Evolutionary conservation across 2,888 invertebrate genomes (phyloP).

Genomic region (Rutpela maculata): DNA sequence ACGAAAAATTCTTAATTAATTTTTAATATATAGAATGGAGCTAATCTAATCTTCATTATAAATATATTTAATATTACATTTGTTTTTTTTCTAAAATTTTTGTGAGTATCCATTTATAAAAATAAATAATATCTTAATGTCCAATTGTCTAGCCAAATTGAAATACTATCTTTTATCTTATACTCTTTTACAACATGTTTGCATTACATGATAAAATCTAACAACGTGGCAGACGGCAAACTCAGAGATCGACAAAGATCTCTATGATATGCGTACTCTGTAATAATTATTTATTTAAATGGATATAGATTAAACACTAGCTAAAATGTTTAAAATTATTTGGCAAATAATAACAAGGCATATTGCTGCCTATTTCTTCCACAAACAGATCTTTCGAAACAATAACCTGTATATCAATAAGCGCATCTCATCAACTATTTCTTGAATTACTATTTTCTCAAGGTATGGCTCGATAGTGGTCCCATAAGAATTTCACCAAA

Average conservation of each 20-base stretch:
- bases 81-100: neutral
- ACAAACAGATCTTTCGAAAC: too few species aligned
- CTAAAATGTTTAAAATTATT: too few species aligned
- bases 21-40: too few species aligned
- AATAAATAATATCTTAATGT: neutral
- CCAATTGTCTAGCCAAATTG: neutral
- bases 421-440: too few species aligned
- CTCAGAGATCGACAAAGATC: neutral
- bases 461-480: too few species aligned
- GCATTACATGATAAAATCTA: neutral
- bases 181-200: neutral
- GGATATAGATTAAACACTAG: too few species aligned
- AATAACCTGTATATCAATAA: too few species aligned
- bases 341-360: too few species aligned
- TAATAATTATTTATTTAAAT: neutral
- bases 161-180: constrained; percentile 1
- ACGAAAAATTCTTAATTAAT: too few species aligned
- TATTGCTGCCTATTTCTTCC: too few species aligned
- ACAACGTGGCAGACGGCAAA: neutral
- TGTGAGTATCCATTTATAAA: neutral
- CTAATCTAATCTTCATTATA: neutral
- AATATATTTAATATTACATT: neutral
- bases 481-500: too few species aligned
- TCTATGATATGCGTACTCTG: neutral
- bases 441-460: too few species aligned